Base-by-base conservation (phyloP, 2,888 invertebrate species). In the Hemithea aestivaria region DNA sequence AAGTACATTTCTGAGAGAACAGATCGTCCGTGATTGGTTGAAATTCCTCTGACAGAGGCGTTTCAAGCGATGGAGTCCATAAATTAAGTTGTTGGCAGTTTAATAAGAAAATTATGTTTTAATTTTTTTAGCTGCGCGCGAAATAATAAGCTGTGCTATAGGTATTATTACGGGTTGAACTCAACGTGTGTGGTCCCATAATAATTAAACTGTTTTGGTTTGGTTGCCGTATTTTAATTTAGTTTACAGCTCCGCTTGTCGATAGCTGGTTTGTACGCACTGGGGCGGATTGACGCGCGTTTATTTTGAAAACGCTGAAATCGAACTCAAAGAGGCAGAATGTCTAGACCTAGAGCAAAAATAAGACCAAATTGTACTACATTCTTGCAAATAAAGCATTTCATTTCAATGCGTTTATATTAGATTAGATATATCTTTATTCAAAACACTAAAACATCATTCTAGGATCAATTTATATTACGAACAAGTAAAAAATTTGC, bases 61-160 rank as follows among this genome's bases (percentile, higher is more conserved):
- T 80, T 62, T 57, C 80, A 76, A 45, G 56, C 65, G 61, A 60
- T 82, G 82, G 76, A 76, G 83, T 82, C 87, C 79, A 87, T 87
- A 87, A 87, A 87, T 87, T 87, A 87, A 87, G 87, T 81, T 87
- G 87, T 87, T 87, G 87, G 85, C 87, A 87, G 84, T 76, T 81
- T 83, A 80, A 83, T 85, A 87, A 82, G 65, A 68, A 83, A 77
- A 81, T 82, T 83, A 83, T 81, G 82, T 83, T 83, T 78, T 84
- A 80, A 82, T 82, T 73, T 78, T 79, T 80, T 82, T 67, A 67
- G 54, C 53, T 53, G 67, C 73, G 74, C 79, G 83, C 84, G 78
- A 84, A 84, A 85, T 84, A 80, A 84, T 84, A 82, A 75, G 71
- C 70, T 69, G 66, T 60, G 68, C 33, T 69, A 80, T 80, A 81